These are phyloP conservation scores for Argyrosomus regius DNA, from an alignment of 2,797 vertebrate genomes.

Conservation along the genomic window DNA sequence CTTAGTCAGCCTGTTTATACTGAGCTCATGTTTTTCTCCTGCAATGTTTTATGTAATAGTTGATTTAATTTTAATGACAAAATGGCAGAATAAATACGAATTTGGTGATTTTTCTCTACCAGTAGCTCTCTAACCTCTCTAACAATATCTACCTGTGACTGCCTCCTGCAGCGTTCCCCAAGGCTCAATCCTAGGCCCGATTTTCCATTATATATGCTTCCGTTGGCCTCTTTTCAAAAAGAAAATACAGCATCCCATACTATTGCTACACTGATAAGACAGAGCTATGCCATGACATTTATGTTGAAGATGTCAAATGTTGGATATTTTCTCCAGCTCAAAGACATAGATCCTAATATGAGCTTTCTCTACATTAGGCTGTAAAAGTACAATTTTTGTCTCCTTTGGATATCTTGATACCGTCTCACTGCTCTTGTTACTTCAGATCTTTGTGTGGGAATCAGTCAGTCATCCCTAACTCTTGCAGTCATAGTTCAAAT, in stretches of 20 bases:
- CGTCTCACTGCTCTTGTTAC: neutral
- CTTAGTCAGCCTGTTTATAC: conserved; percentile 28
- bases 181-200: neutral
- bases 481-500: neutral
- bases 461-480: neutral
- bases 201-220: neutral
- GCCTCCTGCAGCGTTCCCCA: conserved; percentile 3
- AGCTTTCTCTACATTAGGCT: neutral
- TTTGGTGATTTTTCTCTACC: neutral
- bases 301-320: neutral
- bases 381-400: neutral
- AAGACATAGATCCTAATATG: neutral
- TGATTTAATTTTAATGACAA: conserved; percentile 24
- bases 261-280: neutral
- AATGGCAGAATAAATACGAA: neutral
- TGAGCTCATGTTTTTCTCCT: conserved; percentile 29
- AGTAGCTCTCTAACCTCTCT: neutral
- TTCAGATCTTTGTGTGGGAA: neutral
- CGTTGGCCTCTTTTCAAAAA: neutral
- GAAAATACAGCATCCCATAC: neutral
- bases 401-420: neutral
- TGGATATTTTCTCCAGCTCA: neutral
- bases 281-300: neutral
- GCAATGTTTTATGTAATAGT: conserved; percentile 35
- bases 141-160: neutral